Evolutionary conservation across 1,140 invertebrate genomes (phyloP).

Genomic region (Phocides pigmalion): DNA sequence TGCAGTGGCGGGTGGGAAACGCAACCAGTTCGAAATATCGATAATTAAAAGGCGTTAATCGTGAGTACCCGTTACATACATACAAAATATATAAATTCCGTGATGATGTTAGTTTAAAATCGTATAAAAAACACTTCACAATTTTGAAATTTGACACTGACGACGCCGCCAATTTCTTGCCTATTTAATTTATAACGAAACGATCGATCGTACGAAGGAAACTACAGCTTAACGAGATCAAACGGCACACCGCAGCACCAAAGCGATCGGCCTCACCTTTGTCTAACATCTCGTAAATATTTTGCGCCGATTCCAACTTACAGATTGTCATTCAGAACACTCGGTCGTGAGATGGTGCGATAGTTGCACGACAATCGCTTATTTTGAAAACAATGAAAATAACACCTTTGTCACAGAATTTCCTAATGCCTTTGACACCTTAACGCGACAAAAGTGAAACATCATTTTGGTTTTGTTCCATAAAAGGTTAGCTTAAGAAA

Average conservation of each 20-base stretch:
- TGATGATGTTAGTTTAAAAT: no score
- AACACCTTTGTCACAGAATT: constrained; percentile 39
- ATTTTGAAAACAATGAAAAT: constrained; percentile 50
- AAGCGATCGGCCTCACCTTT: constrained; percentile 42
- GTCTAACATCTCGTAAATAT: constrained; percentile 66
- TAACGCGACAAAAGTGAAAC: constrained; percentile 30
- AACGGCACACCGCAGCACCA: constrained; percentile 49
- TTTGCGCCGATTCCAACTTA: constrained; percentile 55
- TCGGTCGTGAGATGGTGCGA: constrained; percentile 55
- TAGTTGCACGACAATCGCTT: constrained; percentile 56
- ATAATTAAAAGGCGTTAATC: no score
- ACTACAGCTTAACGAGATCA: constrained; percentile 54
- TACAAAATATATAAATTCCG: no score
- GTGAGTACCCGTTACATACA: no score
- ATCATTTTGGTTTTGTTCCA: constrained; percentile 23
- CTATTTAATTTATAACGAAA: neutral
- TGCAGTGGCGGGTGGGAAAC: no score
- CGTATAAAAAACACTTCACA: no score
- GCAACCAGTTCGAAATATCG: no score
- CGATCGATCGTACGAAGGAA: constrained; percentile 33
- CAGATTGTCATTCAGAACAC: constrained; percentile 38
- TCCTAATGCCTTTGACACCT: constrained; percentile 29
- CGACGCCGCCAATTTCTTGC: no score
- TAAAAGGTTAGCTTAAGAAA: constrained; percentile 29
- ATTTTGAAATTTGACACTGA: no score